phyloP scores from a whole-genome alignment of 2,888 invertebrate species.

The Minunthozetes semirufus region DNA sequence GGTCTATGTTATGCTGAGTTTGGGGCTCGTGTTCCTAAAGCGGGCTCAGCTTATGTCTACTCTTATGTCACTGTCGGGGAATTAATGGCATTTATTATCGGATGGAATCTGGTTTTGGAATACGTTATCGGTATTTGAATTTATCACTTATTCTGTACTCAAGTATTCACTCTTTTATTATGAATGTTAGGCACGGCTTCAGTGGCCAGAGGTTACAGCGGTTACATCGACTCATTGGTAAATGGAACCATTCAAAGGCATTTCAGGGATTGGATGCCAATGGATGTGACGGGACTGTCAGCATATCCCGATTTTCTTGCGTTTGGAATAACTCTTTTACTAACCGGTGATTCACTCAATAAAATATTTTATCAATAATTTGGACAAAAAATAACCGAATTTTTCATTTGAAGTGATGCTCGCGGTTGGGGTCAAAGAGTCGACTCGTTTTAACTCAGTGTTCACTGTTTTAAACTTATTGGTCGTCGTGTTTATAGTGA shows the following conservation, averaged over 20 bases:
- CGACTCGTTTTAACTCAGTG: slow-evolving; percentile 78
- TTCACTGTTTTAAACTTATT: slow-evolving; percentile 79
- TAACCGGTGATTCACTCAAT: slow-evolving; percentile 35
- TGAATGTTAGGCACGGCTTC: slow-evolving; percentile 49
- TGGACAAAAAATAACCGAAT: not conserved
- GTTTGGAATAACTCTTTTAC: slow-evolving; percentile 40
- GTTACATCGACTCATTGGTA: slow-evolving; percentile 50
- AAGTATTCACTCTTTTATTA: not conserved
- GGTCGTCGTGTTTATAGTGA: slow-evolving; percentile 71
- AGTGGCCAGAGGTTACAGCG: slow-evolving; percentile 56
- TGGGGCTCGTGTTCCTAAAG: slow-evolving; percentile 77
- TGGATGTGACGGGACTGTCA: slow-evolving; percentile 46
- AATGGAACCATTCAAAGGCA: slow-evolving; percentile 47
- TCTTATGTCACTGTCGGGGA: slow-evolving; percentile 64
- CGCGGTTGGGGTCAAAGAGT: slow-evolving; percentile 80
- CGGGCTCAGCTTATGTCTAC: slow-evolving; percentile 87
- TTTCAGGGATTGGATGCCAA: slow-evolving; percentile 47
- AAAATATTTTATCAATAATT: not conserved
- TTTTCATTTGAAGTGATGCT: slow-evolving; percentile 43
- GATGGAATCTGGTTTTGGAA: slow-evolving; percentile 53
- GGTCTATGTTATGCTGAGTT: slow-evolving; percentile 82
- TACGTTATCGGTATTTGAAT: slow-evolving; percentile 45
- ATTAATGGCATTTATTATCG: slow-evolving; percentile 52
- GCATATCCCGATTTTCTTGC: slow-evolving; percentile 43
- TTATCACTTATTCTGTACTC: slow-evolving; percentile 26